phyloP scores from a whole-genome alignment of 1,140 invertebrate species.

The Drosophila parabipectinata region DNA sequence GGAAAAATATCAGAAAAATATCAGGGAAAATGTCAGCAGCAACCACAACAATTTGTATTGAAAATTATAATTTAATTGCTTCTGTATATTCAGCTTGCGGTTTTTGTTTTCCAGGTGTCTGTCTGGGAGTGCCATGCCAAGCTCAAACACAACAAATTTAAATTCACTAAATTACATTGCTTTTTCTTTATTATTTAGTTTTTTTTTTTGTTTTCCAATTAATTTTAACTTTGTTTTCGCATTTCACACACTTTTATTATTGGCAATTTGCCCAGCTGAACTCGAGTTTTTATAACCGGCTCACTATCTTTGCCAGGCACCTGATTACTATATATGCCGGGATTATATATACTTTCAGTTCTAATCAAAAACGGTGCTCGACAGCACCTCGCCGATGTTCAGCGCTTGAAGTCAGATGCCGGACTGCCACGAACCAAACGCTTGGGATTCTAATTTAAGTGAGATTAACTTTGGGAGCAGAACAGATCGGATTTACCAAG shows the following conservation, averaged over 20 bases:
- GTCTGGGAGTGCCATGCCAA: slow-evolving; percentile 28
- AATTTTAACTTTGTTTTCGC: slow-evolving; percentile 21
- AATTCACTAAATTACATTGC: slow-evolving; percentile 55
- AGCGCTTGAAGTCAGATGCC: slow-evolving; percentile 46
- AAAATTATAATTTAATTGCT: slow-evolving; percentile 53
- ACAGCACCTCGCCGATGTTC: slow-evolving; percentile 44
- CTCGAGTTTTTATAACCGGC: slow-evolving; percentile 43
- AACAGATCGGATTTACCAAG: slow-evolving; percentile 7
- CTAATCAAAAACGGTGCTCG: slow-evolving; percentile 41
- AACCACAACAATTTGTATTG: slow-evolving; percentile 38
- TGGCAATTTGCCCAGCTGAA: slow-evolving; percentile 29
- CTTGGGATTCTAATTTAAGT: slow-evolving; percentile 34
- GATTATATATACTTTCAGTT: slow-evolving; percentile 24
- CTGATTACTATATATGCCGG: slow-evolving; percentile 39
- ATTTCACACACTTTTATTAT: slow-evolving; percentile 53
- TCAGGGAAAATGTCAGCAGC: slow-evolving; percentile 37
- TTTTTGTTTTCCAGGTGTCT: slow-evolving; percentile 22
- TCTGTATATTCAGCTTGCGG: slow-evolving; percentile 24
- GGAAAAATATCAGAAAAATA: slow-evolving; percentile 33
- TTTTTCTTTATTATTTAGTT: slow-evolving; percentile 13
- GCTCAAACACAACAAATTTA: slow-evolving; percentile 34
- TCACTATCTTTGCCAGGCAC: slow-evolving; percentile 35
- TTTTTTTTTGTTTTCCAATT: slow-evolving; percentile 23
- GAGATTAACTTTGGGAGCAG: slow-evolving; percentile 30
- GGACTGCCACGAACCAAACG: slow-evolving; percentile 34